phyloP scores from a whole-genome alignment of 2,113 vertebrate genomes.

The Sakesphorus luctuosus region DNA sequence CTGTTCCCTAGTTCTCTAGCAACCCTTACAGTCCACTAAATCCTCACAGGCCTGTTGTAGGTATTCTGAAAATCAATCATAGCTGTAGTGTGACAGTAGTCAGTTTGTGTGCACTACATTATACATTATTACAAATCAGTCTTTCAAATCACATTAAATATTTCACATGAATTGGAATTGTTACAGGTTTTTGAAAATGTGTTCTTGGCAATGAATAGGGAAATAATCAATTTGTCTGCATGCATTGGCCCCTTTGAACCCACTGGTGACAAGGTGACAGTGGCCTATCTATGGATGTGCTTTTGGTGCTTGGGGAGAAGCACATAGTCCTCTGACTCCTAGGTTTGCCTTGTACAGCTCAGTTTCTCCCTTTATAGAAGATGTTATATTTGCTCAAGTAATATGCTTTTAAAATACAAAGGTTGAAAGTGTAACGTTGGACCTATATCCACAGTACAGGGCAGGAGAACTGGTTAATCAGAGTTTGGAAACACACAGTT shows the following conservation, averaged over 20 bases:
- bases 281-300: background rate
- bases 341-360: background rate
- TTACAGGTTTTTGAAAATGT: background rate
- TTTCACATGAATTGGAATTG: background rate
- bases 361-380: background rate
- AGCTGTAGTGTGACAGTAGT: background rate
- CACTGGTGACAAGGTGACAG: background rate
- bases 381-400: background rate
- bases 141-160: background rate
- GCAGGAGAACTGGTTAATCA: background rate
- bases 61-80: background rate
- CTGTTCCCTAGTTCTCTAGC: background rate
- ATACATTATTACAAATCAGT: background rate
- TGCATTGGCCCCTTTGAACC: background rate
- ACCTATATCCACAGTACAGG: background rate
- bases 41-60: background rate
- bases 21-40: constrained; percentile 6
- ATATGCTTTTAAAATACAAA: background rate
- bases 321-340: background rate
- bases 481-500: background rate
- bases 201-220: background rate
- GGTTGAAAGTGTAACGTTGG: background rate
- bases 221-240: background rate
- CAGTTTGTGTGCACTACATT: background rate
- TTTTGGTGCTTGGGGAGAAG: background rate